Evolutionary conservation across 2,113 vertebrate genomes (phyloP).

Genomic region (Gorsachius goisagi): DNA sequence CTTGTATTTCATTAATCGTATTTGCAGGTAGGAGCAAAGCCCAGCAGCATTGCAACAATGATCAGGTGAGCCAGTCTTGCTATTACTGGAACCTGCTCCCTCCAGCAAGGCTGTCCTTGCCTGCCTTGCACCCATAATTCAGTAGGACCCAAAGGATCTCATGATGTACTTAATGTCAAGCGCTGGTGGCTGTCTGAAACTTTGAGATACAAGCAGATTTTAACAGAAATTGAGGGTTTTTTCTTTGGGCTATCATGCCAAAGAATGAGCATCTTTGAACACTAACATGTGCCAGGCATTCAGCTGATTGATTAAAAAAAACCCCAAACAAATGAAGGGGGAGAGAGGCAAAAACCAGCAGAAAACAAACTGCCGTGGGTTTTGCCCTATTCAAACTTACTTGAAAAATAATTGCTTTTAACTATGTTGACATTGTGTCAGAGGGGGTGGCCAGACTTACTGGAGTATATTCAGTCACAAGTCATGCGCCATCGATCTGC

Average conservation of each 20-base stretch:
- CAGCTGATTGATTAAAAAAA: neutral
- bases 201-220: neutral
- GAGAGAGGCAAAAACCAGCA: neutral
- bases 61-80: too few relatives aligned
- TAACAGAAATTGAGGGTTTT: rapidly evolving
- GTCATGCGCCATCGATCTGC: neutral
- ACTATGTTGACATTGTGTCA: neutral
- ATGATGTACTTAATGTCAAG: neutral
- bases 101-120: neutral
- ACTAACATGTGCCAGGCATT: neutral
- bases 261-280: neutral
- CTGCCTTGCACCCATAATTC: neutral
- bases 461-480: neutral
- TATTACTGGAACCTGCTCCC: neutral
- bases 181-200: neutral
- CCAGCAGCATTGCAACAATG: neutral
- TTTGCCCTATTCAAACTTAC: neutral
- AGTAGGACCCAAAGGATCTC: too few relatives aligned
- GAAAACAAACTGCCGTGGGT: neutral
- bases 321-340: neutral
- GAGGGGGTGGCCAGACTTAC: neutral
- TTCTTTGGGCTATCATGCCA: rapidly evolving
- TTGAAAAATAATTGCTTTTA: neutral
- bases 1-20: too few relatives aligned
- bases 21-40: neutral